phyloP scores from a whole-genome alignment of 2,797 vertebrate species.

The Hephaestus fuliginosus region DNA sequence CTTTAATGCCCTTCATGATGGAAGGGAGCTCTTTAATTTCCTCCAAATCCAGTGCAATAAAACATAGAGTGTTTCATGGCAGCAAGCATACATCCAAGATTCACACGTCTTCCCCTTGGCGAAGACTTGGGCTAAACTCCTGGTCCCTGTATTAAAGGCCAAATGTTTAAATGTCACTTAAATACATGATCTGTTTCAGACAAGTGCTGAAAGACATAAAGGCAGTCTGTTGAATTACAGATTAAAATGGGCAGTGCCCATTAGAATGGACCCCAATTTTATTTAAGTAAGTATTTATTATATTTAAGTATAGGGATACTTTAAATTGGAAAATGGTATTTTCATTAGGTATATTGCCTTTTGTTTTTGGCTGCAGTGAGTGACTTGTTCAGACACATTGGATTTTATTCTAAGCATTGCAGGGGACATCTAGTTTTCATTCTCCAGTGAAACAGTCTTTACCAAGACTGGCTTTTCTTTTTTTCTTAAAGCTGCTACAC shows the following conservation, averaged over 20 bases:
- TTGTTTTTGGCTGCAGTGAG: neutral
- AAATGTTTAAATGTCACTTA: neutral
- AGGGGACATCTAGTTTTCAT: neutral
- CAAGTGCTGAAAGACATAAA: neutral
- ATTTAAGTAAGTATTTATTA: no score
- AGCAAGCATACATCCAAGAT: no score
- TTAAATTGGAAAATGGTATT: neutral
- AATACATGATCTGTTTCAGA: neutral
- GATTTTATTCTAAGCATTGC: neutral
- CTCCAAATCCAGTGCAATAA: neutral
- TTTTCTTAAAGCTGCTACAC: neutral
- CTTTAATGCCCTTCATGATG: neutral
- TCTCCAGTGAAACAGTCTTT: neutral
- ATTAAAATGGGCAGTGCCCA: neutral
- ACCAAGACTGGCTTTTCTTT: slow-evolving; percentile 1
- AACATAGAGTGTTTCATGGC: neutral
- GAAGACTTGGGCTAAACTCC: neutral
- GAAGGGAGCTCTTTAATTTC: neutral
- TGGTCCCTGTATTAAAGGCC: neutral
- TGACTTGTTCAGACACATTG: neutral
- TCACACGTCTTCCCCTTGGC: neutral
- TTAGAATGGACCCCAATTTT: neutral
- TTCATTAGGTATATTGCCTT: neutral
- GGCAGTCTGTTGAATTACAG: neutral
- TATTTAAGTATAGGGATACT: neutral